phyloP scores from a whole-genome alignment of 2,888 invertebrate genomes.

The Cerceris ruficornis region DNA sequence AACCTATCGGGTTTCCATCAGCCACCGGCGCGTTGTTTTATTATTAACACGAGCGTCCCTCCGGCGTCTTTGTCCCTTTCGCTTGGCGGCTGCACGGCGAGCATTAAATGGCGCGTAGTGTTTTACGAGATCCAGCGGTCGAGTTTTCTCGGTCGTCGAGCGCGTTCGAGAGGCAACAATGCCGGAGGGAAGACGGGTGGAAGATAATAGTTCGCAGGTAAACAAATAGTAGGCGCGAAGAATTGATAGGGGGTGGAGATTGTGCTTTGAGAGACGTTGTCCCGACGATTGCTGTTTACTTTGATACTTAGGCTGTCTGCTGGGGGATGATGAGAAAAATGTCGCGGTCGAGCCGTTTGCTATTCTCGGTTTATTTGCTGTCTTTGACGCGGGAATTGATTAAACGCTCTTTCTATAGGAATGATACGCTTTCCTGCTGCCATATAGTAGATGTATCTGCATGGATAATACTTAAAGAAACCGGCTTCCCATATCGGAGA shows the following conservation, averaged over 20 bases:
- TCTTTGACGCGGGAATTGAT: too few species aligned
- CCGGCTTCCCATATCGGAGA: neutral
- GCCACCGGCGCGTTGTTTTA: slow-evolving; percentile 44
- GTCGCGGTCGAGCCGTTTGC: too few species aligned
- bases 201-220: neutral
- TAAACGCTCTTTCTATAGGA: too few species aligned
- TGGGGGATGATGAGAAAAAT: too few species aligned
- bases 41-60: slow-evolving; percentile 58
- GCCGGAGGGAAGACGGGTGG: neutral
- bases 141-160: neutral
- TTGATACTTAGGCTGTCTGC: too few species aligned
- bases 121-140: neutral
- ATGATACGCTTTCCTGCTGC: too few species aligned
- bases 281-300: too few species aligned
- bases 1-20: slow-evolving; percentile 62
- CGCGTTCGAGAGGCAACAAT: neutral
- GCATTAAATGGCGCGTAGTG: slow-evolving; percentile 8
- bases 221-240: neutral
- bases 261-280: too few species aligned
- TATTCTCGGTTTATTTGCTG: too few species aligned
- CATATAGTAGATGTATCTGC: too few species aligned
- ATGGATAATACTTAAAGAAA: too few species aligned
- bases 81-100: slow-evolving; percentile 33
- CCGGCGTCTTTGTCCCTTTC: slow-evolving; percentile 60
- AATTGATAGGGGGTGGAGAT: too few species aligned